phyloP scores from a whole-genome alignment of 2,113 vertebrate genomes.

The Atherinomorus stipes region DNA sequence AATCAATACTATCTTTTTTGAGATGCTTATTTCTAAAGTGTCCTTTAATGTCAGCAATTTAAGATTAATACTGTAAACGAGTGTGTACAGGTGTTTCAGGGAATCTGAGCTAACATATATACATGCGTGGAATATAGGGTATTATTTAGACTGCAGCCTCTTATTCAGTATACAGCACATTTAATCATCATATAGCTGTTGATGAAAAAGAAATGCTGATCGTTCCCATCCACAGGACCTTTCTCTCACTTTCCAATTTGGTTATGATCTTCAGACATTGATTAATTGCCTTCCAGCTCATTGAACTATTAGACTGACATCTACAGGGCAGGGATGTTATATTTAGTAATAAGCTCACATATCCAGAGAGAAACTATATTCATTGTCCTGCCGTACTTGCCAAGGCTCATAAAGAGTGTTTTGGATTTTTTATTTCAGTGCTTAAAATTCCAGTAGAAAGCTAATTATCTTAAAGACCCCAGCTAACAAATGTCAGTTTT shows the following conservation, averaged over 20 bases:
- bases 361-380: conserved; percentile 51
- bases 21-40: conserved; percentile 5
- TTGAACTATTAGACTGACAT: conserved; percentile 49
- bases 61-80: conserved; percentile 14
- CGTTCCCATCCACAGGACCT: conserved; percentile 22
- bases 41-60: conserved; percentile 28
- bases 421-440: conserved; percentile 3
- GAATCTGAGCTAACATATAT: conserved; percentile 1
- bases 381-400: conserved; percentile 33
- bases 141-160: conserved; percentile 18
- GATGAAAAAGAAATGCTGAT: conserved; percentile 50
- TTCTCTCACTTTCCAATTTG: conserved; percentile 30
- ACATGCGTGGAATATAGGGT: background rate
- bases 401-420: conserved; percentile 34
- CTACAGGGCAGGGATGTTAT: conserved; percentile 56
- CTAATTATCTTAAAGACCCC: conserved; percentile 21
- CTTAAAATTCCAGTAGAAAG: conserved; percentile 13
- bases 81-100: conserved; percentile 15
- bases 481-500: background rate
- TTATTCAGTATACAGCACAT: conserved; percentile 24
- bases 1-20: conserved; percentile 31
- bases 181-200: conserved; percentile 38
- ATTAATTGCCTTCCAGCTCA: conserved; percentile 59
- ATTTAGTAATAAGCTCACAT: conserved; percentile 54
- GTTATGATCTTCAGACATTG: conserved; percentile 46